Conservation (phyloP, 2,113 vertebrate species). For the Vireo altiloquus region DNA sequence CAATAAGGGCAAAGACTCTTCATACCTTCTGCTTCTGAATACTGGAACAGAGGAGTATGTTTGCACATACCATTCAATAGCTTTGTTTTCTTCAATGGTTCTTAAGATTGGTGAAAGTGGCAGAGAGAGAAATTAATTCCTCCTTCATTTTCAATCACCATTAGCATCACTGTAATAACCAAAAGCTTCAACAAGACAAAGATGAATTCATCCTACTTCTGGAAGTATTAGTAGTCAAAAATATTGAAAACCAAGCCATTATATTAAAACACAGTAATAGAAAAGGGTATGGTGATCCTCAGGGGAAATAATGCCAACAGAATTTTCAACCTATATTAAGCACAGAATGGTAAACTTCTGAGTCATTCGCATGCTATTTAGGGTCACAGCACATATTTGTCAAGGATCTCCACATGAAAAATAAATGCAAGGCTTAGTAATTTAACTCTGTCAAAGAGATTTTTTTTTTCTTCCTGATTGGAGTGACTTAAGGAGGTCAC, state of each 20-base stretch:
- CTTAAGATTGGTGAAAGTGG: not conserved
- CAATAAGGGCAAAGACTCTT: not conserved
- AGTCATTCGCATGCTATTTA: not conserved
- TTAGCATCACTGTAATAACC: not conserved
- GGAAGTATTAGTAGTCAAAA: not conserved
- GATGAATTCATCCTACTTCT: not conserved
- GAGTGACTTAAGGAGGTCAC: slow-evolving; percentile 26
- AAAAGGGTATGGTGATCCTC: not conserved
- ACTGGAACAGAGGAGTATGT: not conserved
- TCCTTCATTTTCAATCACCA: not conserved
- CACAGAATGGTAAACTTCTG: slow-evolving; percentile 22
- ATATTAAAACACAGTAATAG: not conserved
- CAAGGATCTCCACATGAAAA: not conserved
- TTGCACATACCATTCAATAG: not conserved
- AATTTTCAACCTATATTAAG: not conserved
- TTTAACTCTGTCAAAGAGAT: not conserved
- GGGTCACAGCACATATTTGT: slow-evolving; percentile 2
- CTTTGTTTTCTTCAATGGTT: not conserved
- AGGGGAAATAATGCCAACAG: not conserved
- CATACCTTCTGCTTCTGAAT: not conserved
- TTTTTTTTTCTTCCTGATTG: not conserved
- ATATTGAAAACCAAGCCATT: not conserved
- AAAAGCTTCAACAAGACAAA: not conserved
- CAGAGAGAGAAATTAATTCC: not conserved
- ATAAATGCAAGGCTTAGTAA: not conserved